Evolutionary conservation across 2,797 vertebrate genomes (phyloP).

Genomic region (Takifugu ocellatus): DNA sequence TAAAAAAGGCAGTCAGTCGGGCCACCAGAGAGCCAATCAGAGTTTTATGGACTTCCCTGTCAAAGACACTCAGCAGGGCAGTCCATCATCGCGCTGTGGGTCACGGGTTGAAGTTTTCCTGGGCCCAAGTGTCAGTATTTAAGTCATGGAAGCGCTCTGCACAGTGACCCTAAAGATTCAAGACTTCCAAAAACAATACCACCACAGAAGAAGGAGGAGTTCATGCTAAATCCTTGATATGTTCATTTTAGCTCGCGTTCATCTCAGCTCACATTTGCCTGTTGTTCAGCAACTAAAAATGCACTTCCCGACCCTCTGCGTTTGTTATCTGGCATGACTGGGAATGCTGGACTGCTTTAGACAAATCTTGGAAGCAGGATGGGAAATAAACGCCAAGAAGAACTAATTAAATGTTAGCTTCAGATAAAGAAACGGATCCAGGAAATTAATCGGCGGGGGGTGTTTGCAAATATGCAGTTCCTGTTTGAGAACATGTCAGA

Average conservation of each 20-base stretch:
- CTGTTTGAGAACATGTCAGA: too few relatives aligned
- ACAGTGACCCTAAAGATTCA: slow-evolving; percentile 33
- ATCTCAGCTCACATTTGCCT: too few relatives aligned
- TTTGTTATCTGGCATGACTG: not conserved
- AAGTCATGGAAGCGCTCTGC: slow-evolving; percentile 50
- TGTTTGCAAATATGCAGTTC: not conserved
- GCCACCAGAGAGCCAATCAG: slow-evolving; percentile 15
- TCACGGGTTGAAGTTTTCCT: slow-evolving; percentile 51
- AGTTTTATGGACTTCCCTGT: slow-evolving; percentile 62
- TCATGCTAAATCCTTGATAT: too few relatives aligned
- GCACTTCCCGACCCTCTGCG: too few relatives aligned
- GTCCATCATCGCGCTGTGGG: slow-evolving; percentile 57
- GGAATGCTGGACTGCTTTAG: not conserved
- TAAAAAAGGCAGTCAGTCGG: not conserved
- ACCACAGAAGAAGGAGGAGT: too few relatives aligned
- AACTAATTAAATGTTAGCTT: not conserved
- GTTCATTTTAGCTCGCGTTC: too few relatives aligned
- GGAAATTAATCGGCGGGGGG: not conserved
- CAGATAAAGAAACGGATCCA: not conserved
- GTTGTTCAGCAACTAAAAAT: too few relatives aligned
- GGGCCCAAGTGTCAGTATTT: slow-evolving; percentile 57
- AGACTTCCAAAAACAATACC: slow-evolving; percentile 25
- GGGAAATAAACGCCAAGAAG: not conserved
- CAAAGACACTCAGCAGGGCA: slow-evolving; percentile 54
- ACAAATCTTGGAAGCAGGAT: not conserved